These are phyloP conservation scores for Papilio demoleus DNA, from an alignment of 2,888 invertebrate genomes.

Conservation along the genomic window DNA sequence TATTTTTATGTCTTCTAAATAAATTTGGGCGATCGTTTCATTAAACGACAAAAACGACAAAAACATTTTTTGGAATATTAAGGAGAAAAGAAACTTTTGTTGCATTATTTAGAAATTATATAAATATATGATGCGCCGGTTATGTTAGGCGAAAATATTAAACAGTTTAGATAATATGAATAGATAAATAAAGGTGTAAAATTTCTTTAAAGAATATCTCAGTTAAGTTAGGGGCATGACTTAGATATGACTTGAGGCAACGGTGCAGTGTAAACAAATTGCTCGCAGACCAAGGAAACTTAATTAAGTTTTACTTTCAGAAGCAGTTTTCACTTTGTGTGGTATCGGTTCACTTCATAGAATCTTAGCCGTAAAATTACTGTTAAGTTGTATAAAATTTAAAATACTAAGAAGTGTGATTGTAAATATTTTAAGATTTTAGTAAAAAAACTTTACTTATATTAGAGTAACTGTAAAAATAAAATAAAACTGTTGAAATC, in stretches of 20 bases:
- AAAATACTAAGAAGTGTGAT: no score
- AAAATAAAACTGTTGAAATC: no score
- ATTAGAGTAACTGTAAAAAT: no score
- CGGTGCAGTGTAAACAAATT: constrained; percentile 32
- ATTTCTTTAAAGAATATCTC: constrained; percentile 6
- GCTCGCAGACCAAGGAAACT: constrained; percentile 23
- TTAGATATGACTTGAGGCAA: constrained; percentile 28
- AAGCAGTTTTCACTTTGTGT: constrained; percentile 30
- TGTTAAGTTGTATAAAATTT: background rate
- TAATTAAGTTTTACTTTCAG: constrained; percentile 38
- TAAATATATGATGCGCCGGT: background rate
- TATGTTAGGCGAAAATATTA: background rate
- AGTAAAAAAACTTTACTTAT: no score
- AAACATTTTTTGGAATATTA: background rate
- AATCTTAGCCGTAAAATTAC: constrained; percentile 17
- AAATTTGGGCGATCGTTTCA: no score
- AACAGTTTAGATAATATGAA: background rate
- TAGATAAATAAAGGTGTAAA: background rate
- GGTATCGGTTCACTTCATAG: constrained; percentile 30
- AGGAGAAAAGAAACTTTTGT: background rate
- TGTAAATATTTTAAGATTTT: no score
- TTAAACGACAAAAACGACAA: no score
- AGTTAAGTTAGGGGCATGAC: constrained; percentile 4
- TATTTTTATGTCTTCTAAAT: background rate
- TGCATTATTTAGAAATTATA: background rate